Percentiles rank a stretch among this genome's conserved stretches.
Evolutionary conservation across 2,113 vertebrate genomes (phyloP).

Genomic region (Bucco capensis): DNA sequence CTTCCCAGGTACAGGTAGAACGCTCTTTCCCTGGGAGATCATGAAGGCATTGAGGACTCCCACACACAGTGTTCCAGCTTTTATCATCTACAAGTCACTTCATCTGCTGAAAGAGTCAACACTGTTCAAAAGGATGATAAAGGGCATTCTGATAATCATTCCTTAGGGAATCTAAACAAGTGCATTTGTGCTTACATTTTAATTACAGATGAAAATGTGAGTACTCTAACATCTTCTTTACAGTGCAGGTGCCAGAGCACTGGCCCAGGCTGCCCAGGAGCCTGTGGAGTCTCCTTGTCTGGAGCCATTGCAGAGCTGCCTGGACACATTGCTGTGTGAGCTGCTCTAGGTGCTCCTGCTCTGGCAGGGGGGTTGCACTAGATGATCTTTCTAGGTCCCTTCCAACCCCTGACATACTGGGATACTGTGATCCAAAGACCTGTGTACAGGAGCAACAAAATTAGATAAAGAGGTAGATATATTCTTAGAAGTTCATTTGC

Average conservation of each 20-base stretch:
- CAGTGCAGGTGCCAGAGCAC: too few relatives aligned
- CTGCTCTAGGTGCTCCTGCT: too few relatives aligned
- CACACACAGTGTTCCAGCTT: not conserved
- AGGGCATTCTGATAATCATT: not conserved
- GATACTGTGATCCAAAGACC: too few relatives aligned
- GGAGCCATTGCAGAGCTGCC: too few relatives aligned
- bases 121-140: not conserved
- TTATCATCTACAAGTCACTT: not conserved
- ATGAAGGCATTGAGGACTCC: not conserved
- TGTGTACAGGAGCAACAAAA: not conserved
- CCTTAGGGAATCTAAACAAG: not conserved
- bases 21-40: not conserved
- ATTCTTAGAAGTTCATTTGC: not conserved
- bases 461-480: fast-evolving
- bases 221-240: not conserved
- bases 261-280: too few relatives aligned
- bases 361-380: too few relatives aligned
- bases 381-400: too few relatives aligned
- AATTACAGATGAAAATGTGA: not conserved
- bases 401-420: too few relatives aligned
- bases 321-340: too few relatives aligned
- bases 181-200: not conserved
- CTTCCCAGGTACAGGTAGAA: not conserved
- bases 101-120: not conserved
- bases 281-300: too few relatives aligned